Evolutionary conservation across 2,113 vertebrate genomes (phyloP), one percentile per base, ranked within the genome.

Genomic region (Megaceryle maxima): DNA sequence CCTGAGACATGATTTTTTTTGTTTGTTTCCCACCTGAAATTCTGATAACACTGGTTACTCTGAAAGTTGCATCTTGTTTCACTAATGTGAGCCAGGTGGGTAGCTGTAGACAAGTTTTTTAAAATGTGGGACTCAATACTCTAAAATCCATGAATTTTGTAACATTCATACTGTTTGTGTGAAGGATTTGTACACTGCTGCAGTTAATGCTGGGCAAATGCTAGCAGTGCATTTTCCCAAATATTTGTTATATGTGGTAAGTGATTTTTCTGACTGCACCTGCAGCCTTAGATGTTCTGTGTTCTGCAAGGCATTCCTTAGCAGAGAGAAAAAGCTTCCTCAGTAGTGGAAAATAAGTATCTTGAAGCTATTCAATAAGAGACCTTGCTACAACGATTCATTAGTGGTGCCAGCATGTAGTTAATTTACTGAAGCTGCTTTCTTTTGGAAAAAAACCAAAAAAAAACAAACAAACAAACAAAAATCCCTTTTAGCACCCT

Each of bases 391-490:
- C 25, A 82, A 39, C 56, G 56, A 92, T 86, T 75, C 10, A 1
- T 81, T 50, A 78, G 15, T 31, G 53, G 35, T 39, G 14, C 48
- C 16, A 82, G 15, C 17, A 31, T 25, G 21, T 69, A 33, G 16
- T 59, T 88, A 57, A 83, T 12, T 78, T 80, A 39, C 20, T 79
- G 53, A 63, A 87, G 22, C 4, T 72, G 20, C n/a, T 26, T 50
- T 33, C 26, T 62, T 90, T 67, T 0, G 1, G 24, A 4, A 1
- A 31, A 73, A 55, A 37, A 21, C n/a, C n/a, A 16, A 9, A 51
- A 51, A 37, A 37, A 37, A 39, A 46, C n/a, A n/a, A n/a, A n/a
- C n/a, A n/a, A n/a, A n/a, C n/a, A n/a, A n/a, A n/a, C n/a, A 37
- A n/a, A 39, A 59, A 59, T 25, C 9, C 7, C 3, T 46, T 75